Evolutionary conservation across 2,797 vertebrate genomes (phyloP), one percentile per base, ranked within the genome.

Genomic region (Mionectes olivaceus): DNA sequence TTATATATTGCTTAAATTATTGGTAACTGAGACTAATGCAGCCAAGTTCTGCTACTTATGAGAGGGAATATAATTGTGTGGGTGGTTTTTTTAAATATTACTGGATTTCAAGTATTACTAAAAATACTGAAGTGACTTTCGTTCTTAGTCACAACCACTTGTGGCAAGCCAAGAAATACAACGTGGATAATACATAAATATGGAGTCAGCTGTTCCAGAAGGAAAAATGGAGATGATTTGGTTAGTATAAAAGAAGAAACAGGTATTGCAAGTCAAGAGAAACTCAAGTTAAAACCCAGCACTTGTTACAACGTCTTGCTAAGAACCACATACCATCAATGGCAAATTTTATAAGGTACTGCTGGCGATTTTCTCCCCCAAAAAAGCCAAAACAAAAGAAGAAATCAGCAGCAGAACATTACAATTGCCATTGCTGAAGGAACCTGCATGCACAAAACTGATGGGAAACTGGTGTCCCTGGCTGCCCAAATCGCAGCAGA

Each of bases 361-460:
- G 96, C 23, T 98, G 75, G 90, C 32, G 55, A 97, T 98, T 98
- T 97, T 71, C 96, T 94, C 96, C 33, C 19, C 19, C 1, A 22
- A 85, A 24, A 85, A 68, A 87, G 25, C 50, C 60, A 77, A 23
- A 43, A 37, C 21, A 43, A 37, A 24, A 19, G 86, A 92, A 97
- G 96, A 96, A 99, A 97, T 95, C 70, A 83, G 83, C 87, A 97
- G 55, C 97, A 98, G 98, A 93, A 95, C 96, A 95, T 97, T 49
- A 83, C 93, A 81, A 39, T 21, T 47, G 67, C 86, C 92, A 97
- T 67, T 50, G 90, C 81, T 95, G 93, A 95, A 95, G 96, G 97
- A 98, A 98, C 99, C 99, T 99, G 99, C 98, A 98, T 98, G 99
- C 99, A 99, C 99, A 99, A 99, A 99, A 99, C 99, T 99, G 99